Conservation (phyloP, 2,113 vertebrate genomes). For the Platichthys flesus region DNA sequence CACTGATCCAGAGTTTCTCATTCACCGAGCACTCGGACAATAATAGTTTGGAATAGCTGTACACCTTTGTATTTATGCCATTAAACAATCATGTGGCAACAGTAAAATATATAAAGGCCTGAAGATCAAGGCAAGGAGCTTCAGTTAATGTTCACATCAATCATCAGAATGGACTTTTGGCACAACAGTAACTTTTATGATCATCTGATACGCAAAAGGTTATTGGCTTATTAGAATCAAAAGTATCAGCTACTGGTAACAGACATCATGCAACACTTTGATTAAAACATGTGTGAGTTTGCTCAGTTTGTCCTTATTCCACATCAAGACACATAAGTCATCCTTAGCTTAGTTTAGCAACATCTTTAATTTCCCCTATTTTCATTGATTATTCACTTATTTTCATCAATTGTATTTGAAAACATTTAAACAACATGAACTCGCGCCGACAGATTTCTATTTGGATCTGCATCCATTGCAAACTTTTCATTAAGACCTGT, state of each 20-base stretch:
- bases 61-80: too few species aligned
- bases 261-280: too few species aligned
- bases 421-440: not conserved
- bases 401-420: not conserved
- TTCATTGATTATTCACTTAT: not conserved
- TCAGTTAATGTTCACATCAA: not conserved
- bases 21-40: not conserved
- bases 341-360: not conserved
- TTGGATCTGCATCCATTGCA: too few species aligned
- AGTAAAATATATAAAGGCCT: not conserved
- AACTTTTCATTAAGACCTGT: too few species aligned
- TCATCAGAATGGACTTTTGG: not conserved
- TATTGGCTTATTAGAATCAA: not conserved
- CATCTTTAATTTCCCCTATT: not conserved
- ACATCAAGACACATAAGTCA: not conserved
- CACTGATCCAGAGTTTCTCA: not conserved
- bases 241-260: too few species aligned
- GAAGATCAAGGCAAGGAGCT: not conserved
- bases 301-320: not conserved
- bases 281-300: not conserved
- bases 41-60: too few species aligned
- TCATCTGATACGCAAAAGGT: not conserved
- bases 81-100: not conserved
- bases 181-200: not conserved
- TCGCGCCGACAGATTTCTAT: not conserved